Evolutionary conservation across 2,113 vertebrate species (phyloP).

Genomic region (Prionailurus bengalensis): DNA sequence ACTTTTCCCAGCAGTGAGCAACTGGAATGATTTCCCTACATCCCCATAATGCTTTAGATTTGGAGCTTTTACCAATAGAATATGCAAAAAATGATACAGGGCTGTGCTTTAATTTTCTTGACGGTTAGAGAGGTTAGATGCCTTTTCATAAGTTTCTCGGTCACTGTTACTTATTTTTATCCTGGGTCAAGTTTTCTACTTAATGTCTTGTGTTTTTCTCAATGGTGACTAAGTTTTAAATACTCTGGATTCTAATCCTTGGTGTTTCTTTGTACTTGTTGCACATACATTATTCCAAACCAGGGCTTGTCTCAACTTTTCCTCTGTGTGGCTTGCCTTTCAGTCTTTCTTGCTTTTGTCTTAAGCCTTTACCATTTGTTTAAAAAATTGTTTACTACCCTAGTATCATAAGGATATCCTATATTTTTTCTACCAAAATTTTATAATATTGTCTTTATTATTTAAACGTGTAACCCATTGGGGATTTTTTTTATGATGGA

Average conservation of each 20-base stretch:
- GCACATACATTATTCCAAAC: neutral
- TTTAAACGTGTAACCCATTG: neutral
- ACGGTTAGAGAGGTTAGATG: neutral
- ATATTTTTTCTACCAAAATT: neutral
- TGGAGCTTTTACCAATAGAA: neutral
- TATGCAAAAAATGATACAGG: too few relatives aligned
- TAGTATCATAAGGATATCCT: neutral
- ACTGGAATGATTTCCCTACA: neutral
- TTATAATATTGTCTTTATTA: neutral
- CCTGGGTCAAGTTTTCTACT: neutral
- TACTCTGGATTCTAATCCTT: neutral
- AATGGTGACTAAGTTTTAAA: neutral
- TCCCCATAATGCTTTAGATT: neutral
- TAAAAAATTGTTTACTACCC: neutral
- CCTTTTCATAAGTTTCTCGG: neutral
- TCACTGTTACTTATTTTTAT: neutral
- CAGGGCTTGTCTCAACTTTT: neutral
- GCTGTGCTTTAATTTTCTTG: neutral
- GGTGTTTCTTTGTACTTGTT: neutral
- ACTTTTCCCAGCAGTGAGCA: neutral
- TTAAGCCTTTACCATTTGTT: neutral
- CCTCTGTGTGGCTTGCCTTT: neutral
- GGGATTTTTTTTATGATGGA: neutral
- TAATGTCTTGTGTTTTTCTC: neutral
- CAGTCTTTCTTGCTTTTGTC: neutral